phyloP scores from a whole-genome alignment of 1,140 invertebrate species.

The Bombus polaris region DNA sequence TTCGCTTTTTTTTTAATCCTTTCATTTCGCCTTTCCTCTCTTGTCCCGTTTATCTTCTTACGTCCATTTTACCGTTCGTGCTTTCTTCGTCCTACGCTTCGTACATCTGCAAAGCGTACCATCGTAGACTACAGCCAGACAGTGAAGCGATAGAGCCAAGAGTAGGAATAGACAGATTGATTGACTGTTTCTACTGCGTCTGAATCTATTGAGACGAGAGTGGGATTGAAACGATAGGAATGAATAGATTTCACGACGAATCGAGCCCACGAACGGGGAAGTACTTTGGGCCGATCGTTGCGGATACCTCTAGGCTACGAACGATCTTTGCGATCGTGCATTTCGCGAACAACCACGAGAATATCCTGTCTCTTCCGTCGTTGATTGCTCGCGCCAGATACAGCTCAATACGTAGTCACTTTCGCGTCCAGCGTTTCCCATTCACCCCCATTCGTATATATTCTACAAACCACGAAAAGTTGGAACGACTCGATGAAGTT shows the following conservation, averaged over 20 bases:
- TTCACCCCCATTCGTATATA: neutral
- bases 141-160: conserved; percentile 6
- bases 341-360: neutral
- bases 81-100: conserved; percentile 22
- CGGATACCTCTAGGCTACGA: conserved; percentile 65
- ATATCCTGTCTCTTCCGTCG: neutral
- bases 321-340: conserved; percentile 58
- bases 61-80: conserved; percentile 44
- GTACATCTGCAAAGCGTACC: neutral
- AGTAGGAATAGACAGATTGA: conserved; percentile 36
- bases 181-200: conserved; percentile 39
- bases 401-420: conserved; percentile 4
- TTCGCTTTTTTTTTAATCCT: neutral
- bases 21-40: neutral
- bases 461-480: neutral
- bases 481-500: neutral
- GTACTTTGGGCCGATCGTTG: conserved; percentile 75
- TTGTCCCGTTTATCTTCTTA: conserved; percentile 44
- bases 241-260: conserved; percentile 47
- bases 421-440: neutral
- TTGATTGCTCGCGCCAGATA: conserved; percentile 30
- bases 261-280: conserved; percentile 62
- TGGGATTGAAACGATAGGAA: conserved; percentile 1
- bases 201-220: conserved; percentile 27
- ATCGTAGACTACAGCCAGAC: conserved; percentile 18